Evolutionary conservation across 2,888 invertebrate species (phyloP).

Genomic region (Tenthredo amoena): DNA sequence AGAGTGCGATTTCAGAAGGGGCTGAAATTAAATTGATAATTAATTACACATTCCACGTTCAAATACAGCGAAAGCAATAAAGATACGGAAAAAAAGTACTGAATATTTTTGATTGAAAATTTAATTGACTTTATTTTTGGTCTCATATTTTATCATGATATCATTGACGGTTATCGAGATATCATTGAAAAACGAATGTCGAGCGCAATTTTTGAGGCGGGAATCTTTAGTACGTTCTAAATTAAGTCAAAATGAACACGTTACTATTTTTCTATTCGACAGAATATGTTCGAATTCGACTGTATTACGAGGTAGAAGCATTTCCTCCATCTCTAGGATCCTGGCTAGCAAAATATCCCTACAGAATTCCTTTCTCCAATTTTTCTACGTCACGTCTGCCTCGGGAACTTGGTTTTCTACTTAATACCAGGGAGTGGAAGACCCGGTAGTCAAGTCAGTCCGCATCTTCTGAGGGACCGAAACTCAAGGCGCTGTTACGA

Average conservation of each 20-base stretch:
- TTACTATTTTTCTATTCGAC: not conserved
- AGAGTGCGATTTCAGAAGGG: no score
- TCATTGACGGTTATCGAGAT: not conserved
- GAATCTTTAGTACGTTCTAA: not conserved
- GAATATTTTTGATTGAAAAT: not conserved
- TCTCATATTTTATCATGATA: not conserved
- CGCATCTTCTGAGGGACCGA: not conserved
- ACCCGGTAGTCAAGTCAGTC: conserved; percentile 31
- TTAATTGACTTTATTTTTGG: not conserved
- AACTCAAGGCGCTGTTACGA: not conserved
- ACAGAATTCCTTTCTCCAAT: not conserved
- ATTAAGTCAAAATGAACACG: not conserved
- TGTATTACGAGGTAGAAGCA: not conserved
- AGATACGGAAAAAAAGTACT: not conserved
- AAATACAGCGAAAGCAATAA: not conserved
- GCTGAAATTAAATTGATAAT: not conserved
- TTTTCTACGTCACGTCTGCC: conserved; percentile 24
- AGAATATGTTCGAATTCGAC: not conserved
- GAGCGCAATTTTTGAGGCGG: not conserved
- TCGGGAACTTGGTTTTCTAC: conserved; percentile 21
- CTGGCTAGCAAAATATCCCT: not conserved
- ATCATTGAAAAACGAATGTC: not conserved
- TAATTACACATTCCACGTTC: not conserved
- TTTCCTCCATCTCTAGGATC: not conserved
- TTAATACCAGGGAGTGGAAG: conserved; percentile 30